Evolutionary conservation across 2,113 vertebrate genomes (phyloP).

Genomic region (Calonectris borealis): DNA sequence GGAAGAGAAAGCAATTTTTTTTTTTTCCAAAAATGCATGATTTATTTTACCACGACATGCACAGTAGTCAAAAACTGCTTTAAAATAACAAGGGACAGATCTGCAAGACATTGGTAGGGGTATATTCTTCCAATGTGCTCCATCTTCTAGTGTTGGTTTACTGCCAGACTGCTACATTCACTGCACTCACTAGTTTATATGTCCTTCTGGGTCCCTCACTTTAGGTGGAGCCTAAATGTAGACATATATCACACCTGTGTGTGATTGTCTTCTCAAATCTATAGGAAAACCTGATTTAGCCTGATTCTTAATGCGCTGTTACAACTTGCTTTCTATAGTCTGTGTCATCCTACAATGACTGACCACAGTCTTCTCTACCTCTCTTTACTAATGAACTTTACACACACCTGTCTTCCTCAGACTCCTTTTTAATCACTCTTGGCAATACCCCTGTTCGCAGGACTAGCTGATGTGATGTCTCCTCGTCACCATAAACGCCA

Average conservation of each 20-base stretch:
- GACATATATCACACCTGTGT: not conserved
- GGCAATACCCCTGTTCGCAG: not conserved
- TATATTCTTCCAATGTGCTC: rapidly evolving
- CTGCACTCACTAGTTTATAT: not conserved
- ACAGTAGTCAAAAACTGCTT: not conserved
- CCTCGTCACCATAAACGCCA: not conserved
- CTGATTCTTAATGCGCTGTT: not conserved
- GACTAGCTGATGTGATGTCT: not conserved
- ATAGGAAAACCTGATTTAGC: not conserved
- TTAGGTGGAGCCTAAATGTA: not conserved
- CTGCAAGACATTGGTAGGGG: rapidly evolving
- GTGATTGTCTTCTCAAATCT: not conserved
- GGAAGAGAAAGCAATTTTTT: not conserved
- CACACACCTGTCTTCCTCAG: not conserved
- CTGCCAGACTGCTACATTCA: not conserved
- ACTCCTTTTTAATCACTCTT: not conserved
- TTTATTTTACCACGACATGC: not conserved
- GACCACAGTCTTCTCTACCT: not conserved
- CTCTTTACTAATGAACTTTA: not conserved
- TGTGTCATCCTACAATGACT: not conserved
- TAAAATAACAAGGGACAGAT: not conserved
- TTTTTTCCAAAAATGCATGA: not conserved
- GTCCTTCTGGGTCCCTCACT: not conserved
- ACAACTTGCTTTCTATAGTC: not conserved
- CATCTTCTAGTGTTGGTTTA: not conserved